These are phyloP conservation scores for Cancer borealis DNA, from an alignment of 2,888 invertebrate species.

Conservation along the genomic window DNA sequence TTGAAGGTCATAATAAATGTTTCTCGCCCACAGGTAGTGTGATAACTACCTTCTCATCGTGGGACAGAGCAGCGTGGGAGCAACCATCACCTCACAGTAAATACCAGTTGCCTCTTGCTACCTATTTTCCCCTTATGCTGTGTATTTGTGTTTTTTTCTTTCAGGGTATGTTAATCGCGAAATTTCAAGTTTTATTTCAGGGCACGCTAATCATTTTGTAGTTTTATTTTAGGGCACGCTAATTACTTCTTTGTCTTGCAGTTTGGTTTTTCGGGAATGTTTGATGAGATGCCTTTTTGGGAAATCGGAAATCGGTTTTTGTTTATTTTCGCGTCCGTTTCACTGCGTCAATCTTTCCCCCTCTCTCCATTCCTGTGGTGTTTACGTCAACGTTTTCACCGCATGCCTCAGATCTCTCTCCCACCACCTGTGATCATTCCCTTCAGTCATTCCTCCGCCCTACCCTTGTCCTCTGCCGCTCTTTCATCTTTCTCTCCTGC, in stretches of 20 bases:
- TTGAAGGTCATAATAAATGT: background rate
- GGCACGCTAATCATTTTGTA: background rate
- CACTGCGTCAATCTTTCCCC: background rate
- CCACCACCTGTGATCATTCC: background rate
- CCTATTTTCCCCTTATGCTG: background rate
- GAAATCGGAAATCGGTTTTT: background rate
- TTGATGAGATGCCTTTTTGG: background rate
- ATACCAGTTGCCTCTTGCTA: background rate
- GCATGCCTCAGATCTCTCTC: background rate
- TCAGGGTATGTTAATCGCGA: background rate
- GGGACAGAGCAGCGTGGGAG: background rate
- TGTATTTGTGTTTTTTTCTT: background rate
- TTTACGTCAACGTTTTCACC: background rate
- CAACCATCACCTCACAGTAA: background rate
- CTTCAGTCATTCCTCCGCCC: background rate
- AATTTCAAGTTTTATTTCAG: background rate
- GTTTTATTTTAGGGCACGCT: constrained; percentile 23
- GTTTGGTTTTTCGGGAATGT: background rate
- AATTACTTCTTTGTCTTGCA: background rate
- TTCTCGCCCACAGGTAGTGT: background rate
- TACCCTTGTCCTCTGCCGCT: background rate
- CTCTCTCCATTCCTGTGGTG: background rate
- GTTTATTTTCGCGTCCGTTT: background rate
- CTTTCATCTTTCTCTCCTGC: background rate
- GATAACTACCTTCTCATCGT: background rate